phyloP scores from a whole-genome alignment of 2,113 vertebrate genomes.

The Xyrauchen texanus region DNA sequence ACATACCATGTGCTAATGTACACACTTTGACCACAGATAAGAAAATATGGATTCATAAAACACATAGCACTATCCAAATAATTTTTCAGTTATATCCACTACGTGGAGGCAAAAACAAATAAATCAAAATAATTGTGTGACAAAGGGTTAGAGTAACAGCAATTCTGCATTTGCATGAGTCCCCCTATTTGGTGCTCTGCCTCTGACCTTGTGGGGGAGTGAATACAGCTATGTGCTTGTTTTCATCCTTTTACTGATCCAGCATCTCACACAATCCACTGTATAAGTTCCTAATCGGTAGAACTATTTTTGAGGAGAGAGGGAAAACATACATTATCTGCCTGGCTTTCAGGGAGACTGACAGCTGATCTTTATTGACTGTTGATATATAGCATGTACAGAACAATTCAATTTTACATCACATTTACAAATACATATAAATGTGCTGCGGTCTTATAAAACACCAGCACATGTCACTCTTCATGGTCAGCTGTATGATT shows the following conservation, averaged over 20 bases:
- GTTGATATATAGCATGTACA: neutral
- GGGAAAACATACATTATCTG: conserved; percentile 60
- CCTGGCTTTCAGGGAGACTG: conserved; percentile 35
- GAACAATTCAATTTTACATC: neutral
- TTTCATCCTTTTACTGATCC: conserved; percentile 60
- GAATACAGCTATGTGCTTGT: conserved; percentile 49
- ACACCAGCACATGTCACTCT: neutral
- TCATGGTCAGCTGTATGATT: neutral
- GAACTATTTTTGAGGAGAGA: conserved; percentile 58
- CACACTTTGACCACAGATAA: too few species aligned
- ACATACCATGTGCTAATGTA: too few species aligned
- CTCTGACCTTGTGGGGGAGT: conserved; percentile 59
- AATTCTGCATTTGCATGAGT: conserved; percentile 24
- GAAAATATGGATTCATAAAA: too few species aligned
- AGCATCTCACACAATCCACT: conserved; percentile 67
- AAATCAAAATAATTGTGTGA: too few species aligned
- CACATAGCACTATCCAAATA: too few species aligned
- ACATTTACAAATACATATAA: neutral
- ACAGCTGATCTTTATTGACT: neutral
- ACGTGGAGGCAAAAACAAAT: too few species aligned
- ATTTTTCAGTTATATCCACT: too few species aligned
- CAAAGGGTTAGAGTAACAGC: too few species aligned
- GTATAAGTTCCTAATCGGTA: conserved; percentile 70
- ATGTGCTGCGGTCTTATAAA: neutral
- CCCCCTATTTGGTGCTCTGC: conserved; percentile 48